A percentile compares a stretch with the other conserved stretches of the same genome.
Conservation (phyloP, 2,113 vertebrate genomes). For the Copsychus sechellarum region DNA sequence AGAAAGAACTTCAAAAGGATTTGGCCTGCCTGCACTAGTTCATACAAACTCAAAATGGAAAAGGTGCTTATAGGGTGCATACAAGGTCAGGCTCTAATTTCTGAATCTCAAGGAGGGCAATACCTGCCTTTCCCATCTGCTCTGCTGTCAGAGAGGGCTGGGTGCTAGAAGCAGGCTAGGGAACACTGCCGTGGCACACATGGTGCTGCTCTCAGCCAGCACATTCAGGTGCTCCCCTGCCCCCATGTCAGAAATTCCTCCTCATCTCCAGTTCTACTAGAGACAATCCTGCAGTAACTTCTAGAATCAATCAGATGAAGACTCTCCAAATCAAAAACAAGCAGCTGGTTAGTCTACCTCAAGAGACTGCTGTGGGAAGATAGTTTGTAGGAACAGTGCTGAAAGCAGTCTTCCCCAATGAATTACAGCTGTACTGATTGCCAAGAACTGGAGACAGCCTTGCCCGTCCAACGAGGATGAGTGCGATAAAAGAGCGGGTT, state of each 20-base stretch:
- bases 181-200: neutral
- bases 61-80: neutral
- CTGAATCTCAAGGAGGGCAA: neutral
- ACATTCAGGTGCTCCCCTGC: accelerated
- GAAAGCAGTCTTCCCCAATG: too few species aligned
- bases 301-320: neutral
- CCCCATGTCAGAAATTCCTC: neutral
- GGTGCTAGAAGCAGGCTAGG: neutral
- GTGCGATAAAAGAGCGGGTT: too few species aligned
- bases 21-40: neutral
- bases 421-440: too few species aligned
- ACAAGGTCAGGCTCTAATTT: neutral
- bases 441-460: too few species aligned
- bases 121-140: neutral
- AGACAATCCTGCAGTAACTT: neutral
- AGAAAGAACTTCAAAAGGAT: conserved; percentile 8
- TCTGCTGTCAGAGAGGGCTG: neutral
- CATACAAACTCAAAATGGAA: neutral
- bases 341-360: neutral
- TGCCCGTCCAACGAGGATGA: too few species aligned
- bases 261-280: neutral
- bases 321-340: neutral
- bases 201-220: neutral
- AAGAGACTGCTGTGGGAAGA: neutral
- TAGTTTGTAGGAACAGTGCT: too few species aligned